A percentile compares a stretch with the other conserved stretches of the same genome.
Evolutionary conservation across 2,797 vertebrate genomes (phyloP).

Genomic region (Peromyscus melanophrys): DNA sequence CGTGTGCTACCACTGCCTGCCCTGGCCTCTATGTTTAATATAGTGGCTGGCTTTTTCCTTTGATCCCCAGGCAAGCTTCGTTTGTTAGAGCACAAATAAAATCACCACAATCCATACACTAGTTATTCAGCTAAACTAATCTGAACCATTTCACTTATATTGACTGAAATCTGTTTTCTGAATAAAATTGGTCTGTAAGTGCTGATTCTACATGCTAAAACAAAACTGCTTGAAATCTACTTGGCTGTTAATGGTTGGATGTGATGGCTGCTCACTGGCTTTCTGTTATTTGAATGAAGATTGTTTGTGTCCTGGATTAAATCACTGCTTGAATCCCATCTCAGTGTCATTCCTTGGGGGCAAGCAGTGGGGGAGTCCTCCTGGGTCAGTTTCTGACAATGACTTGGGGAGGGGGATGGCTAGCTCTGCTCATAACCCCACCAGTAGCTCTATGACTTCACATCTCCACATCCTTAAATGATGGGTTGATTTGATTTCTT

Average conservation of each 20-base stretch:
- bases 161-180: neutral
- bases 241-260: constrained; percentile 14
- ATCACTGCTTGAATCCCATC: neutral
- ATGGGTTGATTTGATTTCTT: neutral
- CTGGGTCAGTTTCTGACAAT: neutral
- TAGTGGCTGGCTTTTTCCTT: too few relatives aligned
- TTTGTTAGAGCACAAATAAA: too few relatives aligned
- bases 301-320: constrained; percentile 6
- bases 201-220: neutral
- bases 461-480: neutral
- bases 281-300: neutral
- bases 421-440: neutral
- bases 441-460: neutral
- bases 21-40: too few relatives aligned
- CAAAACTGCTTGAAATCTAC: neutral
- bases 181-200: neutral
- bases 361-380: neutral
- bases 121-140: neutral
- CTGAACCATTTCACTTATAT: neutral
- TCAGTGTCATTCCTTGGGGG: neutral
- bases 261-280: neutral
- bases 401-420: neutral
- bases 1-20: too few relatives aligned
- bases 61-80: too few relatives aligned
- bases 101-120: neutral